Base-by-base conservation (phyloP, 2,113 vertebrate genomes). In the Dolichallabes microphthalmus region DNA sequence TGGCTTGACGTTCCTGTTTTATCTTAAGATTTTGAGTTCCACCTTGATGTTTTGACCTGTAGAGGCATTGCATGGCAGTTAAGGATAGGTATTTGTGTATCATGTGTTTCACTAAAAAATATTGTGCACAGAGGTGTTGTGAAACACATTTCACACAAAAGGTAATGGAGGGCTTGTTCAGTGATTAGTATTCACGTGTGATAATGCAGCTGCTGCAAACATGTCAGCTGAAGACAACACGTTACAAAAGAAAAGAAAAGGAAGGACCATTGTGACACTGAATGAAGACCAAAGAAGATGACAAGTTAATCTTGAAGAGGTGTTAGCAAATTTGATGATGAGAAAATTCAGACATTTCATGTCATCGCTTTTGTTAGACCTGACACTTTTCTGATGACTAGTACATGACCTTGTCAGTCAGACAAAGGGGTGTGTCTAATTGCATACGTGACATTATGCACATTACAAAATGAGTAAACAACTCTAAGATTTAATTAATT, bases 211-310 rank as follows among this genome's bases (percentile, higher is more conserved):
- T 77, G 74, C 53, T 77, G 27, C 75, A 57, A 78, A 57, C 74
- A 78, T 78, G 75, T 32, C 75, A 78, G 53, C 53, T 78, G 53
- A 32, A 58, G 53, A 78, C 75, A 78, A 78, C 12, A 57, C 27
- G 32, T 3, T 78, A 14, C 17, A 77, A 75, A 17, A 57, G 69
- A 10, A 74, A 78, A 78, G 27, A 32, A 78, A 78, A 78, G 17
- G 53, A 78, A 78, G 17, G 27, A 58, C 27, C 9, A 78, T 78
- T 78, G 53, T 57, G 53, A 57, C 27, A 22, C 7, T 78, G 75
- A 57, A 78, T 78, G 27, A 78, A 78, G 2, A 58, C 9, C 9
- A 32, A 77, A 55, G 25, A 77, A 77, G 27, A 77, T 78, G 53
- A 78, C 75, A 78, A 32, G 75, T 20, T 57, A 57, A 57, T 78